Conservation (phyloP, 2,888 invertebrate genomes). For the Microplitis manilae region DNA sequence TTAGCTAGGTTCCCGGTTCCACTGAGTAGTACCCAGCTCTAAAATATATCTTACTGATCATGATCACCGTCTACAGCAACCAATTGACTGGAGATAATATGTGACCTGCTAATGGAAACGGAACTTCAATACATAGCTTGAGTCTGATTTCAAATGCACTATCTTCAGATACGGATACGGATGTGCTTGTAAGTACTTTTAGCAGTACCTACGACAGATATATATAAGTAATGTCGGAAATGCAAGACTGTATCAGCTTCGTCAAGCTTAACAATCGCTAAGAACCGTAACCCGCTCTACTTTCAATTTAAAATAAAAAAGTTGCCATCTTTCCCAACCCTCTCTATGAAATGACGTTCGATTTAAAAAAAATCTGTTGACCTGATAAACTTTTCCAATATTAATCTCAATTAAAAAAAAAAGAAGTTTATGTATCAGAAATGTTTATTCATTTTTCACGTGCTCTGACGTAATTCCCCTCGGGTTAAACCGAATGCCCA, state of each 20-base stretch:
- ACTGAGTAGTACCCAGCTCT: no score
- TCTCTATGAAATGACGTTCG: no score
- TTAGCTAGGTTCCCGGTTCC: background rate
- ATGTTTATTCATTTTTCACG: constrained; percentile 9
- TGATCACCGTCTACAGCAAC: background rate
- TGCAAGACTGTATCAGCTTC: background rate
- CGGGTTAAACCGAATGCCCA: constrained; percentile 31
- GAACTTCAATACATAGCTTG: background rate
- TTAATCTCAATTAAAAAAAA: background rate
- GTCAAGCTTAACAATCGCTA: background rate
- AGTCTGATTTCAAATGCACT: background rate
- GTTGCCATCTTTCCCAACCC: background rate
- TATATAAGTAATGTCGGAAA: background rate
- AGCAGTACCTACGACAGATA: background rate
- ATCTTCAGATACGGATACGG: background rate
- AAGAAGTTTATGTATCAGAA: background rate
- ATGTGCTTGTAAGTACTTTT: background rate
- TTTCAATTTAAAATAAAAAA: background rate
- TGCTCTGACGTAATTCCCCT: constrained; percentile 16
- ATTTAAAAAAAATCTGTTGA: no score
- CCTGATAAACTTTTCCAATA: no score
- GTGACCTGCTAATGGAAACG: background rate
- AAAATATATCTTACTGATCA: background rate
- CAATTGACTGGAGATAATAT: background rate
- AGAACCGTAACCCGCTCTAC: background rate